A percentile compares a stretch with the other conserved stretches of the same genome.
phyloP scores from a whole-genome alignment of 2,888 invertebrate species.

The Drosophila barbarae region DNA sequence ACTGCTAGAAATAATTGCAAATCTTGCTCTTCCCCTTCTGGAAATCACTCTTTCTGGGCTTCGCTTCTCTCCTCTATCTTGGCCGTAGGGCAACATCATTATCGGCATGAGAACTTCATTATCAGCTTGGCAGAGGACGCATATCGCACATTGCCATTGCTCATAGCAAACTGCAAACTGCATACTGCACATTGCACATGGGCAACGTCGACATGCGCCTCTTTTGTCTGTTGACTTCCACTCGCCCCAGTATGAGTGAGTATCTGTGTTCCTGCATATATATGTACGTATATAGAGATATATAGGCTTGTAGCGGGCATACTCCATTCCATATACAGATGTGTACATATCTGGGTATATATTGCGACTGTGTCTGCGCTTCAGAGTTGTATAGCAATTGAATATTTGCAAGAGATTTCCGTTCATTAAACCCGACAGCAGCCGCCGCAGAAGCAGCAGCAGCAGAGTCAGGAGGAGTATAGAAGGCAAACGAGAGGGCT shows the following conservation, averaged over 20 bases:
- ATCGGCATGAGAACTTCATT: slow-evolving; percentile 54
- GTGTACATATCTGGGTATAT: slow-evolving; percentile 35
- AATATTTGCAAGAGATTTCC: slow-evolving; percentile 76
- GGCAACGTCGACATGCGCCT: slow-evolving; percentile 64
- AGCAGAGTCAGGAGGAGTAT: slow-evolving; percentile 10
- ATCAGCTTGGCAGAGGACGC: slow-evolving; percentile 37
- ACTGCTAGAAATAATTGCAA: slow-evolving; percentile 64
- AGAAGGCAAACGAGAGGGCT: slow-evolving; percentile 23
- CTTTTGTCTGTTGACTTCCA: slow-evolving; percentile 69
- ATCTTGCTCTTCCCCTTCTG: slow-evolving; percentile 1
- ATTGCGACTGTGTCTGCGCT: slow-evolving; percentile 62
- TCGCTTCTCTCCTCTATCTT: slow-evolving; percentile 25
- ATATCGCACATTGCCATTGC: slow-evolving; percentile 24
- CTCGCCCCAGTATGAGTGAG: slow-evolving; percentile 21
- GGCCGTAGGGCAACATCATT: slow-evolving; percentile 62
- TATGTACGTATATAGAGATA: slow-evolving; percentile 4
- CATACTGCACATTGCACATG: slow-evolving; percentile 50
- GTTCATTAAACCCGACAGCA: slow-evolving; percentile 77
- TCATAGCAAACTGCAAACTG: slow-evolving; percentile 21
- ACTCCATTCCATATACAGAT: slow-evolving; percentile 22
- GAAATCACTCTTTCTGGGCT: slow-evolving; percentile 13
- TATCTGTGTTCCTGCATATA: slow-evolving; percentile 11
- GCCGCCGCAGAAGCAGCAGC: slow-evolving; percentile 27
- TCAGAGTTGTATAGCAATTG: slow-evolving; percentile 69
- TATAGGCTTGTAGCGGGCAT: slow-evolving; percentile 15